Evolutionary conservation across 2,113 vertebrate genomes (phyloP), one percentile per base, ranked within the genome.

Genomic region (Addax nasomaculatus): DNA sequence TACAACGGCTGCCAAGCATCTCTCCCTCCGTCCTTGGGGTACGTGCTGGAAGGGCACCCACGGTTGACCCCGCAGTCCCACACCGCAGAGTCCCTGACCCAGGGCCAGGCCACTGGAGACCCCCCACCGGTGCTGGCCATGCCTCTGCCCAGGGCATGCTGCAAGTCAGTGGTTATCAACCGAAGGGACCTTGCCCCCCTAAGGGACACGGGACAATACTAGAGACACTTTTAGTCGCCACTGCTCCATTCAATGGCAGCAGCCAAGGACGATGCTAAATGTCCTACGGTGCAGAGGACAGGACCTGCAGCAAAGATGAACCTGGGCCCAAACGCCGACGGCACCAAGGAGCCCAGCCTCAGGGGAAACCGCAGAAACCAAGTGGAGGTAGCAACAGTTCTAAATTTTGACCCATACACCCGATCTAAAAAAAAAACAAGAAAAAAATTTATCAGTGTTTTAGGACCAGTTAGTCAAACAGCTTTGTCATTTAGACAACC

Each of bases 1-100:
- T 1, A 8, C 13, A 5, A 12, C 0, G 0, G 45, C 15, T 9
- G 21, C 6, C 36, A 17, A 49, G 43, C 30, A 29, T 11, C 43
- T 29, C 30, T 53, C 49, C 19, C 15, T 10, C 27, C 36, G 2
- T n/a, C 33, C 70, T n/a, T 19, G 25, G 55, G 64, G 36, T 30
- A 45, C 33, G 0, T 29, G 0, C 4, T 2, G 84, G 45, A 51
- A 62, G 43, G 55, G 55, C 27, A n/a, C 33, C 3, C 17, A 12
- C 7, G n/a, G 8, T 16, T 15, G 17, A n/a, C 36, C 36, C 8
- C 6, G 1, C 7, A 33, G 51, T 2, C 81, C 81, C 53, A 36
- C 39, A 16, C 16, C 5, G 0, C 0, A 27, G 51, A 33, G 51
- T 29, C n/a, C 30, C 64, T 36, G 53, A 76, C 39, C 49, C 67